Evolutionary conservation across 1,140 invertebrate genomes (phyloP), one percentile per base, ranked within the genome.

Genomic region (Zaprionus nigranus): DNA sequence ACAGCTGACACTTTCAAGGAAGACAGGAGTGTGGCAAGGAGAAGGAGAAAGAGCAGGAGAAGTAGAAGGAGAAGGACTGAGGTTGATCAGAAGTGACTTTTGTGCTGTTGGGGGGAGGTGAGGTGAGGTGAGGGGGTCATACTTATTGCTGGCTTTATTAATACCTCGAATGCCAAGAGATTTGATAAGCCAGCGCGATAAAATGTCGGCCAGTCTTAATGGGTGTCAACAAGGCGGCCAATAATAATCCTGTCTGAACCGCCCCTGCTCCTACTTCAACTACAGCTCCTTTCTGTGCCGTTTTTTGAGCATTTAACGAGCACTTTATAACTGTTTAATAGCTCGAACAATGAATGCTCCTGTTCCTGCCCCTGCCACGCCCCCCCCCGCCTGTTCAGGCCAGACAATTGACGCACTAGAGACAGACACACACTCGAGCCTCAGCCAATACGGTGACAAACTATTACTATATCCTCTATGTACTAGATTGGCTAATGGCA

Each of bases 251-350:
- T 49, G 40, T 46, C 40, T 17, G 40, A 17, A n/a, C n/a, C n/a
- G n/a, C 40, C n/a, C 40, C 40, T 3, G 24, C 34, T 46, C 17
- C 60, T 5, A 13, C 12, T 56, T 13, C 46, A 6, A 22, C 12
- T 15, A 40, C 62, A 46, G 34, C 54, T 59, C 22, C 38, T 15
- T 40, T 62, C 22, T 49, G 43, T 15, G 2, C 4, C 51, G 64
- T 81, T 86, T 77, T 83, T 80, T 70, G 59, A 84, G 53, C 81
- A 90, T 90, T 90, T 88, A 81, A 88, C 81, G 78, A 88, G 85
- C 84, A 84, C 84, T 88, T 84, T 90, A 88, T 90, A 90, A 90
- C 81, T 58, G 84, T 84, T 88, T 84, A 90, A 88, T 88, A 90
- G 85, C 85, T 64, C 65, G 62, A 88, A 88, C 84, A 88, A 88